Conservation (phyloP, 2,888 invertebrate species). For the Nomada ferruginata region DNA sequence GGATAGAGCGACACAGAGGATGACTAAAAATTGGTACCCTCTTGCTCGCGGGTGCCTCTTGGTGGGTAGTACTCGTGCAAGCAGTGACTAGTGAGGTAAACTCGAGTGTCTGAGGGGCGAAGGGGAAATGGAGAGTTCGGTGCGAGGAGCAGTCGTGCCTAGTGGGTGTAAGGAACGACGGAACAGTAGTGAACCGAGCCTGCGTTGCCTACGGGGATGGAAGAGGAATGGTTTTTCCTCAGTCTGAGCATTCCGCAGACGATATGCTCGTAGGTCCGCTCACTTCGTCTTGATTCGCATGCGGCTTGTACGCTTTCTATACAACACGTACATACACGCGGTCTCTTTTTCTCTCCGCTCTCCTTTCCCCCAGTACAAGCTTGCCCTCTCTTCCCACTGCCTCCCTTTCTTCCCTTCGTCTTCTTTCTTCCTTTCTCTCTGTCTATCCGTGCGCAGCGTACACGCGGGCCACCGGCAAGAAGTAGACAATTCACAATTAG, state of each 20-base stretch:
- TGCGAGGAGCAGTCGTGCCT: conserved; percentile 49
- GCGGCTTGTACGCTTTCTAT: conserved; percentile 56
- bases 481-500: conserved; percentile 84
- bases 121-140: conserved; percentile 48
- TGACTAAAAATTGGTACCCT: conserved; percentile 80
- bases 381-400: conserved; percentile 29
- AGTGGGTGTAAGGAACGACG: conserved; percentile 60
- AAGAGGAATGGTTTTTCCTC: conserved; percentile 73
- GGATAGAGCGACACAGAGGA: conserved; percentile 46
- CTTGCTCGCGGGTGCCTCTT: conserved; percentile 80
- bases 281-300: conserved; percentile 68
- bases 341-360: conserved; percentile 9
- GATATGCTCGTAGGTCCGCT: conserved; percentile 60
- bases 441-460: conserved; percentile 46
- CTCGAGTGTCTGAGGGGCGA: conserved; percentile 76
- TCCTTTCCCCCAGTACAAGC: conserved; percentile 22
- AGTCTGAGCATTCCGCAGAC: conserved; percentile 80
- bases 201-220: conserved; percentile 52
- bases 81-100: conserved; percentile 81
- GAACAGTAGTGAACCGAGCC: conserved; percentile 66
- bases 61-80: conserved; percentile 78
- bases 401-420: conserved; percentile 24
- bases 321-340: conserved; percentile 20
- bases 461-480: conserved; percentile 74
- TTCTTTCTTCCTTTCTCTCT: conserved; percentile 21